Evolutionary conservation across 2,888 invertebrate genomes (phyloP).

Genomic region (Tinea semifulvella): DNA sequence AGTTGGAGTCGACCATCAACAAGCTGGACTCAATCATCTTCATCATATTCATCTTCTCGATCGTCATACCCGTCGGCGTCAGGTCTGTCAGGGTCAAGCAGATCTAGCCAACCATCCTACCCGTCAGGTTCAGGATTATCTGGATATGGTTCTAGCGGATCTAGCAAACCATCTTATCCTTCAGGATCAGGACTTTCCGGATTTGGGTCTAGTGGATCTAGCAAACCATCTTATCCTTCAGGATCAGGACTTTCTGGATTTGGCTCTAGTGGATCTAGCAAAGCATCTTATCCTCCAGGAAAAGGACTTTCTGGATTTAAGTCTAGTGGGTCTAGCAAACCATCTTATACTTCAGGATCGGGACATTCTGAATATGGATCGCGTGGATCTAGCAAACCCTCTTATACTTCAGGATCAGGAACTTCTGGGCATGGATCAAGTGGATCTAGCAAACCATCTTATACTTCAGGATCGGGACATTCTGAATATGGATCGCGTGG

Average conservation of each 20-base stretch:
- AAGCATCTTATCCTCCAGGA: background rate
- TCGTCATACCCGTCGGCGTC: no score
- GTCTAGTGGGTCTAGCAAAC: conserved; percentile 3
- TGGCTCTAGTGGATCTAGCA: conserved; percentile 3
- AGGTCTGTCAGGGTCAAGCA: no score
- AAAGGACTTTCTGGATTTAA: background rate
- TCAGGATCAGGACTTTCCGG: conserved; percentile 17
- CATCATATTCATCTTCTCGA: background rate
- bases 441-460: background rate
- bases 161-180: background rate
- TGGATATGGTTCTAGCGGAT: background rate
- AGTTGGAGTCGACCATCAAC: background rate
- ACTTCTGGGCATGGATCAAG: conserved; percentile 14
- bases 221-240: background rate
- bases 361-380: conserved; percentile 16
- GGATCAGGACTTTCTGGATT: conserved; percentile 13
- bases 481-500: conserved; percentile 21
- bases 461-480: conserved; percentile 16
- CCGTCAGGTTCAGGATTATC: background rate
- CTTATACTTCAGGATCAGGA: conserved; percentile 19
- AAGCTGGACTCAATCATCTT: background rate
- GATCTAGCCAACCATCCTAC: no score
- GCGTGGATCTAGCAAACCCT: conserved; percentile 17
- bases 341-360: conserved; percentile 3
- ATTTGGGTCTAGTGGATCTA: background rate